Base-by-base conservation (phyloP, 2,113 vertebrate species). In the Scytalopus superciliaris region DNA sequence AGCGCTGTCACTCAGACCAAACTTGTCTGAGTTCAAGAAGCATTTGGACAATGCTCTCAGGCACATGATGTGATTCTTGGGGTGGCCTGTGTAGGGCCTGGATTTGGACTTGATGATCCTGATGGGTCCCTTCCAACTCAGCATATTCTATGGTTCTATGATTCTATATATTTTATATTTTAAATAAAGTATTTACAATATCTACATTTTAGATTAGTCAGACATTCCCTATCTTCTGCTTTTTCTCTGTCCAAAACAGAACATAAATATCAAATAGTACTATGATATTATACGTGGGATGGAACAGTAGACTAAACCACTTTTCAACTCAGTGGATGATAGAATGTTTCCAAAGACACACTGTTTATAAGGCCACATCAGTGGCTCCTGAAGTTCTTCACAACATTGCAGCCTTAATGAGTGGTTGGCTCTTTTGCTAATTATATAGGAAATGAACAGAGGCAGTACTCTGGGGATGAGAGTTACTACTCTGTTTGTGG, bases 401-500 rank as follows among this genome's bases (percentile, higher is more conserved):
- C n/a, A 91, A 73, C 66, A 70, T 42, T 75, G 27, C 84, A 82
- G 89, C 86, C 35, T 92, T 93, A 84, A 92, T 84, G 76, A 94
- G 60, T 64, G n/a, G 23, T 30, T 92, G 40, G 14, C 3, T 91
- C 6, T 72, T 82, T 69, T 73, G 49, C 15, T 84, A 90, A 90
- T 77, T 45, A 77, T 77, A 90, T 5, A 89, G 62, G 67, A 95
- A 97, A 45, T 82, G 69, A 96, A 60, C 69, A 95, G 90, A 86
- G 73, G 45, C 4, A 73, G 42, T 85, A 92, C 60, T 94, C 80
- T 53, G 37, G n/a, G 91, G 90, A 91, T 91, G 53, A 96, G 84
- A 93, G 64, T 35, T 92, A 30, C 42, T 84, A 81, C 76, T 97
- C 91, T 77, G 90, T 79, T 94, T 89, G 84, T 91, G 44, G 37